Percentiles rank a stretch among this genome's conserved stretches.
These are phyloP conservation scores for Elymnias hypermnestra DNA, from an alignment of 1,140 invertebrate species.

Conservation along the genomic window DNA sequence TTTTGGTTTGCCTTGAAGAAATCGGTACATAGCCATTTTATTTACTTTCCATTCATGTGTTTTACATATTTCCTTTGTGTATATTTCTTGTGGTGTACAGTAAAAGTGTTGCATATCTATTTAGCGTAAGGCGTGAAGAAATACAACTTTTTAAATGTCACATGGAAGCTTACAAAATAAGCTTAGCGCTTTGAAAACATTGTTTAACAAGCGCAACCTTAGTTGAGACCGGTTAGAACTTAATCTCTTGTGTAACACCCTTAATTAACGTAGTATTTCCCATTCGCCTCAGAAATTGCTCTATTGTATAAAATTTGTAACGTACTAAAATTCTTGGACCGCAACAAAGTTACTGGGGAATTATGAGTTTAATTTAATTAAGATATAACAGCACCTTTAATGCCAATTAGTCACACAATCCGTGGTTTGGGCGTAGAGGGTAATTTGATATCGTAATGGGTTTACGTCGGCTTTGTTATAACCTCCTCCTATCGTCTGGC, in stretches of 20 bases:
- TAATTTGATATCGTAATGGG: constrained; percentile 65
- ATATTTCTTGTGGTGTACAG: too few relatives aligned
- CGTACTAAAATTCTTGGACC: constrained; percentile 54
- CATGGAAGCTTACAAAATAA: not conserved
- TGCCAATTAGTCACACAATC: constrained; percentile 67
- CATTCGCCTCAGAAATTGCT: constrained; percentile 56
- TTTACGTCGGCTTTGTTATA: constrained; percentile 52
- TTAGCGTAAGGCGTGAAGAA: not conserved
- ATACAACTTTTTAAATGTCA: not conserved
- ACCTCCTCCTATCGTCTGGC: constrained; percentile 50
- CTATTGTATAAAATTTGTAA: constrained; percentile 64
- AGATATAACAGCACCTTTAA: constrained; percentile 65
- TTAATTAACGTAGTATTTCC: constrained; percentile 56
- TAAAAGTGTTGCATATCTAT: too few relatives aligned
- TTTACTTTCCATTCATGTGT: too few relatives aligned
- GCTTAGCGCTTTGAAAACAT: constrained; percentile 11
- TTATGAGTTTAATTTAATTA: constrained; percentile 70
- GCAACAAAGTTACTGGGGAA: constrained; percentile 49
- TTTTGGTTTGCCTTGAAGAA: too few relatives aligned
- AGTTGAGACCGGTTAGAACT: constrained; percentile 19
- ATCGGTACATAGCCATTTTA: too few relatives aligned
- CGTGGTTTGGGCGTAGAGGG: constrained; percentile 56
- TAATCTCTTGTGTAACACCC: constrained; percentile 33
- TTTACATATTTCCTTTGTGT: too few relatives aligned
- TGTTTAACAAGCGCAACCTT: constrained; percentile 7